A percentile compares a stretch with the other conserved stretches of the same genome.
phyloP scores from a whole-genome alignment of 1,140 invertebrate species.

The Scaptomyza hsui region DNA sequence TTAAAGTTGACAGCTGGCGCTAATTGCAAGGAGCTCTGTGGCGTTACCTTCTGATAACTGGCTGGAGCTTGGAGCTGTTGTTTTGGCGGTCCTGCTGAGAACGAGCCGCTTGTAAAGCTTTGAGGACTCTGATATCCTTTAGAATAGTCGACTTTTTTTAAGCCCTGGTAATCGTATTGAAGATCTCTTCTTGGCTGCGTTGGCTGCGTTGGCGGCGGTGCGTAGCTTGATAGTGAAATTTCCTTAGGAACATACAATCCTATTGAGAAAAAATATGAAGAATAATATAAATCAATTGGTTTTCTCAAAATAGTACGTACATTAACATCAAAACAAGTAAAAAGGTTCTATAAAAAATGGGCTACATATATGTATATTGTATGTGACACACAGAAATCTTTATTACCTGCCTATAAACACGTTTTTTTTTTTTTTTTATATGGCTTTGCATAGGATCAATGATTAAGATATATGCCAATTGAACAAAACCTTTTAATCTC shows the following conservation, averaged over 20 bases:
- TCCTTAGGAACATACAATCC: conserved; percentile 79
- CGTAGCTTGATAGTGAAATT: conserved; percentile 76
- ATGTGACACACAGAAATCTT: too few relatives aligned
- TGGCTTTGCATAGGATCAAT: too few relatives aligned
- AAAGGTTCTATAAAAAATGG: too few relatives aligned
- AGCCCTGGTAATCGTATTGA: neutral
- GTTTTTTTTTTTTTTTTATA: too few relatives aligned
- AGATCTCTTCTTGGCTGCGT: too few relatives aligned
- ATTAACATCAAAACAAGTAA: neutral
- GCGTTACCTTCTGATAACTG: conserved; percentile 45
- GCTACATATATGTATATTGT: too few relatives aligned
- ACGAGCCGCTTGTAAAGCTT: conserved; percentile 4
- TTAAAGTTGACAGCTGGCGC: conserved; percentile 59
- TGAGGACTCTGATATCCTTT: conserved; percentile 3
- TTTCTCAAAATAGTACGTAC: neutral
- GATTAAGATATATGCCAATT: too few relatives aligned
- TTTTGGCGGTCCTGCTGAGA: conserved; percentile 22
- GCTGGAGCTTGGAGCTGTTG: conserved; percentile 37
- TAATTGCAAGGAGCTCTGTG: conserved; percentile 8
- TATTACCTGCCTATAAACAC: too few relatives aligned
- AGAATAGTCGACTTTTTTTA: neutral
- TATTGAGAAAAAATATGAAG: conserved; percentile 34
- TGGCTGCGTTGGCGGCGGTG: conserved; percentile 53
- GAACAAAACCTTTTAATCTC: too few relatives aligned
- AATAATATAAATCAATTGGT: neutral